Base-by-base conservation (phyloP, 2,797 vertebrate genomes). In the Periophthalmus magnuspinnatus region DNA sequence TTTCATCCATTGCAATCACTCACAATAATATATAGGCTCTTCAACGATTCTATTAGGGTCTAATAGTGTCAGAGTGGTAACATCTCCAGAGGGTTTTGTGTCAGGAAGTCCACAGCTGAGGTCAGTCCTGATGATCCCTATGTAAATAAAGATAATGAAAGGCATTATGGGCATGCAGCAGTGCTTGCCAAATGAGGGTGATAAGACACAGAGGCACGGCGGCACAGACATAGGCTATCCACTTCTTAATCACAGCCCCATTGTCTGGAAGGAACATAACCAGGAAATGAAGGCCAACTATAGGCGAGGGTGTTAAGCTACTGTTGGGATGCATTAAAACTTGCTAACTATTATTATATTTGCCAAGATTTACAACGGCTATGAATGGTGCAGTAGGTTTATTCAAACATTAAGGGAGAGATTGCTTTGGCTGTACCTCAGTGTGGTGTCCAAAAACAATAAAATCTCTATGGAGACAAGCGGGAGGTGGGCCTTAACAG, bases 211-310 rank as follows among this genome's bases (percentile, higher is more conserved):
- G 55, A 8, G 50, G 22, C 70, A 63, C 52, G 73, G 67, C 32
- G 52, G 65, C 14, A 47, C 34, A 65, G 58, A 71, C 32, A 61
- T 73, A 56, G 1, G 19, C 47, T 57, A 59, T 79, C 50, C 65
- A 55, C 65, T 68, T 21, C 47, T 79, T 79, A 78, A 81, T 88
- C 82, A 88, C 60, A 59, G 21, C 11, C 34, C 72, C 78, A 72
- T 81, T 87, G 81, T 84, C 58, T 69, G 69, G 33, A 68, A 65
- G 68, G 71, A 67, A n/a, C 55, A 69, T 70, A 2, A 72, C 57
- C 36, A 76, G 38, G 50, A 54, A 55, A 66, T 38, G 61, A 19
- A 52, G 68, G 22, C 80, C 62, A 75, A 72, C 45, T 47, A 66
- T 67, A 69, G 24, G 52, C 64, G 56, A 71, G 14, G 52, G 8